Conservation (phyloP, 2,797 vertebrate genomes). For the Sebastes kiyomatsui region DNA sequence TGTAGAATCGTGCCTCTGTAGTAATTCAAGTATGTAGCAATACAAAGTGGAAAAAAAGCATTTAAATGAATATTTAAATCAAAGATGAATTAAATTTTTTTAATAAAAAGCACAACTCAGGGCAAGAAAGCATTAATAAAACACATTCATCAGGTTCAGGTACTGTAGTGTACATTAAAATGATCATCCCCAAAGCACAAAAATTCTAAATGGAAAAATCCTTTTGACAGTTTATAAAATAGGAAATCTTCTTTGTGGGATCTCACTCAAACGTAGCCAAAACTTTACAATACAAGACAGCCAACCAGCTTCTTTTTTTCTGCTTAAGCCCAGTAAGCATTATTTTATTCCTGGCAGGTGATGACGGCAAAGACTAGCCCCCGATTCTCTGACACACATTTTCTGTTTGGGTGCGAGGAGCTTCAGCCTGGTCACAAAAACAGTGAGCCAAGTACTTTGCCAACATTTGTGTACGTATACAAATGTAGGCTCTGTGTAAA, state of each 20-base stretch:
- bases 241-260: background rate
- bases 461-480: conserved; percentile 16
- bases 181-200: background rate
- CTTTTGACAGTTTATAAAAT: background rate
- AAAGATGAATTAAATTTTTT: background rate
- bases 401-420: conserved; percentile 27
- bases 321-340: background rate
- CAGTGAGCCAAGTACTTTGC: conserved; percentile 13
- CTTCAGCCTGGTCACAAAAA: conserved; percentile 4
- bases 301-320: background rate
- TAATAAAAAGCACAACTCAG: background rate
- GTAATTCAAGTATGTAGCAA: background rate
- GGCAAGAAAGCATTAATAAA: background rate
- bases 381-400: conserved; percentile 34
- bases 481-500: conserved; percentile 25
- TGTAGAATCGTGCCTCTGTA: background rate
- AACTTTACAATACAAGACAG: background rate
- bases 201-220: background rate
- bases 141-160: background rate
- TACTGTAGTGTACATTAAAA: background rate
- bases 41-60: background rate
- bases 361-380: background rate
- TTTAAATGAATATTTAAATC: background rate
- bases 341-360: conserved; percentile 5
- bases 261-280: background rate